phyloP scores from a whole-genome alignment of 2,888 invertebrate genomes.

The Leptopilina drosophilae region DNA sequence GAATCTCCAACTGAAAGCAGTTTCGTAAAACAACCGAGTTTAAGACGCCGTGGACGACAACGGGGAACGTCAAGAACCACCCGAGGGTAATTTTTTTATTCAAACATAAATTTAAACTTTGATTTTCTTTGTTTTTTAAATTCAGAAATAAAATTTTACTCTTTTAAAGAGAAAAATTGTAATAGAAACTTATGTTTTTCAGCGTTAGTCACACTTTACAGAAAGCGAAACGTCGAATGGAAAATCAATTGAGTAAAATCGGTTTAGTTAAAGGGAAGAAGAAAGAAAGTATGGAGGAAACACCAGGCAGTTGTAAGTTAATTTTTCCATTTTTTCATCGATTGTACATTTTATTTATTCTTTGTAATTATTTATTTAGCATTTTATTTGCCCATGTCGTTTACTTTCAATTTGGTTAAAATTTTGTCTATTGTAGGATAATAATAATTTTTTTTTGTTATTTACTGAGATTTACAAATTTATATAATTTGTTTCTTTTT shows the following conservation, averaged over 20 bases:
- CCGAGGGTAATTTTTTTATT: conserved; percentile 64
- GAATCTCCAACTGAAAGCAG: conserved; percentile 79
- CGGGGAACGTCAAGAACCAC: conserved; percentile 66
- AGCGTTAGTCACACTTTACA: conserved; percentile 84
- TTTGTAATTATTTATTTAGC: not conserved
- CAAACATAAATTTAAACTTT: too few species aligned
- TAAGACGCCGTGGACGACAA: conserved; percentile 76
- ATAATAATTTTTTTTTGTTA: too few species aligned
- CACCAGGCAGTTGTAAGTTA: conserved; percentile 85
- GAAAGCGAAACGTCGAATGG: conserved; percentile 92
- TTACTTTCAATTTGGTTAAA: too few species aligned
- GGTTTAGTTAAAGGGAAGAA: conserved; percentile 90
- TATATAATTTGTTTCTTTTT: conserved; percentile 44
- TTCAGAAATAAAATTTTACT: too few species aligned
- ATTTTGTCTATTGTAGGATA: too few species aligned
- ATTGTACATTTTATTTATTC: not conserved
- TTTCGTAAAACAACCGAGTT: conserved; percentile 77
- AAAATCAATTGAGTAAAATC: conserved; percentile 91
- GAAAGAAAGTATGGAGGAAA: conserved; percentile 93
- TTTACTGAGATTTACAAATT: too few species aligned
- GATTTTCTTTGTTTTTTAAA: too few species aligned
- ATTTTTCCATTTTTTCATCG: conserved; percentile 1
- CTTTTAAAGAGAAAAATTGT: too few species aligned
- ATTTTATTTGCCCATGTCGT: too few species aligned
- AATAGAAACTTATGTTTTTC: conserved; percentile 33